Conservation (phyloP, 2,888 invertebrate species). For the Eumerus sabulonum region DNA sequence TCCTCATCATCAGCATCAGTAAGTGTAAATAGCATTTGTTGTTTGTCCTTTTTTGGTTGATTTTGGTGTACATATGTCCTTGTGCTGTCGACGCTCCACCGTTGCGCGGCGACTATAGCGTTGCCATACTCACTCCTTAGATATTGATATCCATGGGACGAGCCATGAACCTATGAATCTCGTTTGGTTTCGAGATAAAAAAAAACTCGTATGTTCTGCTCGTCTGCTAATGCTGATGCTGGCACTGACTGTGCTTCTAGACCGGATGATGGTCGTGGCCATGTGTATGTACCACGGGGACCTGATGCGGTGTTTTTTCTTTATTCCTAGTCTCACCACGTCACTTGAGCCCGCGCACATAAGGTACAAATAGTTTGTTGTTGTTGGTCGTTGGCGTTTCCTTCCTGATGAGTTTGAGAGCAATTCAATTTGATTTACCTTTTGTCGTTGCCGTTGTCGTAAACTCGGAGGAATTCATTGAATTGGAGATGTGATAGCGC, state of each 20-base stretch:
- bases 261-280: background rate
- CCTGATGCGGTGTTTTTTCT: slow-evolving; percentile 14
- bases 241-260: background rate
- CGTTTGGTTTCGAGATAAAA: slow-evolving; percentile 2
- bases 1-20: slow-evolving; percentile 14
- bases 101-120: background rate
- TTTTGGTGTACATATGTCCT: slow-evolving; percentile 4
- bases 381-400: background rate
- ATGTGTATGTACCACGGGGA: slow-evolving; percentile 12
- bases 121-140: slow-evolving; percentile 6
- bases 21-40: slow-evolving; percentile 35
- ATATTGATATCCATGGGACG: slow-evolving; percentile 38
- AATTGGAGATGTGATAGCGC: slow-evolving; percentile 45
- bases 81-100: background rate
- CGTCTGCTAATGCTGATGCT: background rate
- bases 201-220: background rate
- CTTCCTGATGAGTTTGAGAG: background rate
- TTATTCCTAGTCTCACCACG: slow-evolving; percentile 32
- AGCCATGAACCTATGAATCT: slow-evolving; percentile 16
- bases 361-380: background rate
- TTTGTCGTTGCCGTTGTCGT: slow-evolving; percentile 5
- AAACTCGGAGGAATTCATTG: slow-evolving; percentile 38
- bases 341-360: background rate
- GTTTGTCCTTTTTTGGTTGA: slow-evolving; percentile 1
- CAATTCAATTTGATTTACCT: slow-evolving; percentile 57